Evolutionary conservation across 2,888 invertebrate genomes (phyloP).

Genomic region (Choristoneura rosaceana): DNA sequence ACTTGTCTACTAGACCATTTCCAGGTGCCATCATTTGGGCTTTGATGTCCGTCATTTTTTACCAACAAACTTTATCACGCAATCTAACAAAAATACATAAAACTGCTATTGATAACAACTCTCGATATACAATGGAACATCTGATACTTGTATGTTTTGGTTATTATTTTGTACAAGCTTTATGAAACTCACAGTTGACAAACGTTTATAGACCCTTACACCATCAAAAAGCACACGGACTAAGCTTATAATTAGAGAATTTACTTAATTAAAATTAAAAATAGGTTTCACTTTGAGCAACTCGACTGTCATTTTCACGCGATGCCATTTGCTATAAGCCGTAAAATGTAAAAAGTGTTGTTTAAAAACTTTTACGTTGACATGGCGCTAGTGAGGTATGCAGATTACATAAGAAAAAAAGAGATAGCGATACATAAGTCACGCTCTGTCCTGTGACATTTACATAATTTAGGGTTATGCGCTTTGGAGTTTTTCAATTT

Average conservation of each 20-base stretch:
- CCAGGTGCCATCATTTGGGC: slow-evolving; percentile 65
- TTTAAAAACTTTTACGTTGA: slow-evolving; percentile 12
- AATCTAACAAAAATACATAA: slow-evolving; percentile 40
- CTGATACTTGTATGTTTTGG: slow-evolving; percentile 54
- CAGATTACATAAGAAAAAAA: neutral
- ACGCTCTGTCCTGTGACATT: neutral
- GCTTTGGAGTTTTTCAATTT: no score
- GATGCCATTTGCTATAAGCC: slow-evolving; percentile 67
- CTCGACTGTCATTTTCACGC: slow-evolving; percentile 62
- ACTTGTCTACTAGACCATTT: slow-evolving; percentile 74
- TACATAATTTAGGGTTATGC: no score
- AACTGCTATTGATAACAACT: slow-evolving; percentile 51
- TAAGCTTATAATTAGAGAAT: slow-evolving; percentile 24
- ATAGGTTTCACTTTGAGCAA: slow-evolving; percentile 39
- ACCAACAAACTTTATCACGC: slow-evolving; percentile 23
- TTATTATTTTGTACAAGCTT: slow-evolving; percentile 33
- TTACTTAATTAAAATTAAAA: slow-evolving; percentile 35
- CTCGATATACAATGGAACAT: slow-evolving; percentile 56
- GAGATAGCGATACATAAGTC: slow-evolving; percentile 5
- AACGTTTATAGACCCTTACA: slow-evolving; percentile 7
- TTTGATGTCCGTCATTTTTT: slow-evolving; percentile 72
- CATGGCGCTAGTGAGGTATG: slow-evolving; percentile 19
- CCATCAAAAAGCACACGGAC: slow-evolving; percentile 14
- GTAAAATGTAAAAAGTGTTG: slow-evolving; percentile 39
- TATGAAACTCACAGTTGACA: slow-evolving; percentile 6